A percentile compares a stretch with the other conserved stretches of the same genome.
These are phyloP conservation scores for Caenorhabditis japonica DNA, from an alignment of 2,888 invertebrate species.

Conservation along the genomic window DNA sequence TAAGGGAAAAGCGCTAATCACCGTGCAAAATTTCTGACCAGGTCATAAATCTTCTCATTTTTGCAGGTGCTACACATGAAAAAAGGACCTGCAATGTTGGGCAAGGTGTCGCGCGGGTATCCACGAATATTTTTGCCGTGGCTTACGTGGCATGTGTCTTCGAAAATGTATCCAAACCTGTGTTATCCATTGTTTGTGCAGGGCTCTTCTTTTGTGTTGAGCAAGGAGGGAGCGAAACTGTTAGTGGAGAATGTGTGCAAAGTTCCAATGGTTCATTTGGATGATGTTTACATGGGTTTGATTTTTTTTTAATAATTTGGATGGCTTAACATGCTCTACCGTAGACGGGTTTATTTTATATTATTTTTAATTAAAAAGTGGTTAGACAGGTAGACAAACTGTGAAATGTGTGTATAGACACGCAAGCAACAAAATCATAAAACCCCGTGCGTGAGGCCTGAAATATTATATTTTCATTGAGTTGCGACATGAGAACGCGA, in stretches of 20 bases:
- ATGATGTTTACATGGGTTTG: slow-evolving; percentile 75
- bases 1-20: not conserved
- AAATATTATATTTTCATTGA: too few species aligned
- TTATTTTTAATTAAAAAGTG: too few species aligned
- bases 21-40: not conserved
- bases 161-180: slow-evolving; percentile 71
- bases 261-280: slow-evolving; percentile 74
- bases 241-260: slow-evolving; percentile 68
- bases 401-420: too few species aligned
- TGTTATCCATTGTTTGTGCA: slow-evolving; percentile 76
- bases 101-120: slow-evolving; percentile 76
- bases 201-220: slow-evolving; percentile 76
- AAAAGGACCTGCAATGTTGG: slow-evolving; percentile 65
- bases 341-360: too few species aligned
- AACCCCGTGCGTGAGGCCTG: too few species aligned
- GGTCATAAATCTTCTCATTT: not conserved
- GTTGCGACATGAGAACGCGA: too few species aligned
- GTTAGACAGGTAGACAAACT: too few species aligned
- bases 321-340: too few species aligned
- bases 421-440: too few species aligned
- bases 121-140: slow-evolving; percentile 75
- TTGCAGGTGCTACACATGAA: slow-evolving; percentile 50
- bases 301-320: too few species aligned
- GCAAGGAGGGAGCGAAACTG: slow-evolving; percentile 64
- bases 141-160: slow-evolving; percentile 75